Evolutionary conservation across 1,140 invertebrate genomes (phyloP).

Genomic region (Drosophila oshimai): DNA sequence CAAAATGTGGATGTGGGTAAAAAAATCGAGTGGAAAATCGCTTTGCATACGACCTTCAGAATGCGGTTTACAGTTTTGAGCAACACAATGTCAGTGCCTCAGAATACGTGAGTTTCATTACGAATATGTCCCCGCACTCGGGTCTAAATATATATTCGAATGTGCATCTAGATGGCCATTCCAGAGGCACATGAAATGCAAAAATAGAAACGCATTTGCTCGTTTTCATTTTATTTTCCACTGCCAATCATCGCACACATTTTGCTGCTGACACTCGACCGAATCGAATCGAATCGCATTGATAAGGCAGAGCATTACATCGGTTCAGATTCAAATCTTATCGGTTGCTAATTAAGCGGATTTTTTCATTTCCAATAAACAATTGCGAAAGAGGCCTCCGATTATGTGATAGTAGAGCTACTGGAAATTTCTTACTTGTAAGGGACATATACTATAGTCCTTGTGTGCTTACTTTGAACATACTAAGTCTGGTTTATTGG

Average conservation of each 20-base stretch:
- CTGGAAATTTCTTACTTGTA: neutral
- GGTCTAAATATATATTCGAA: slow-evolving; percentile 3
- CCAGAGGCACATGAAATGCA: slow-evolving; percentile 36
- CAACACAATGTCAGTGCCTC: slow-evolving; percentile 44
- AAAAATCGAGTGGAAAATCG: slow-evolving; percentile 1
- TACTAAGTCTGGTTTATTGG: neutral
- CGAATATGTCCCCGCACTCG: slow-evolving; percentile 6
- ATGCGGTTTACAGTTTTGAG: slow-evolving; percentile 48
- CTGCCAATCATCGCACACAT: neutral
- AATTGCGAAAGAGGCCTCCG: slow-evolving; percentile 24
- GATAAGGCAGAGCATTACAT: slow-evolving; percentile 23
- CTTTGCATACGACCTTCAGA: slow-evolving; percentile 52
- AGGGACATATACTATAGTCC: neutral
- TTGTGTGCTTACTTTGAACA: neutral
- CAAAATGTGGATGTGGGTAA: neutral
- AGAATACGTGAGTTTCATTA: slow-evolving; percentile 62
- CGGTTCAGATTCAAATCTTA: slow-evolving; percentile 28
- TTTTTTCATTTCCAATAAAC: slow-evolving; percentile 24
- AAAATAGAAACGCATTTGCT: slow-evolving; percentile 39
- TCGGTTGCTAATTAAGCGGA: slow-evolving; percentile 2
- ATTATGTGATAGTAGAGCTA: neutral
- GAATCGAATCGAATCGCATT: neutral
- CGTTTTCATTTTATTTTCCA: slow-evolving; percentile 1
- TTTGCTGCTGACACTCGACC: neutral
- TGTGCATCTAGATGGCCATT: slow-evolving; percentile 23